These are phyloP conservation scores for Suricata suricatta DNA, from an alignment of 2,113 vertebrate species.

Conservation along the genomic window DNA sequence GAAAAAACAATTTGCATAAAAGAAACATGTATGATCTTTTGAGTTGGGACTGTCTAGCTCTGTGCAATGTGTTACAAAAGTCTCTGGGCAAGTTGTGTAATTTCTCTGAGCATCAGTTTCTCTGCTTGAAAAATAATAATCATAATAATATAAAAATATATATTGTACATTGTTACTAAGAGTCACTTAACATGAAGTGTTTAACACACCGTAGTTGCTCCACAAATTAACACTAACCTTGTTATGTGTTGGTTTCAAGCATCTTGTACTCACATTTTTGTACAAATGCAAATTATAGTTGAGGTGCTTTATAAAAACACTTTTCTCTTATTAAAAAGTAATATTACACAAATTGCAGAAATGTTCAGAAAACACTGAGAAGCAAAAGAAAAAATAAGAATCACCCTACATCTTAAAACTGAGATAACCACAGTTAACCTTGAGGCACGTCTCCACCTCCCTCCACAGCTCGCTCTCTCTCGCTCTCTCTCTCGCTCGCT, in stretches of 20 bases:
- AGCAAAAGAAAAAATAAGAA: background rate
- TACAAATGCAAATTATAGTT: background rate
- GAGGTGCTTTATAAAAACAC: background rate
- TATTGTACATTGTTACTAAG: background rate
- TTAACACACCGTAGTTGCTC: background rate
- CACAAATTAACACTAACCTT: background rate
- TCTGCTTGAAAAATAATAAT: background rate
- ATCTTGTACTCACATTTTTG: background rate
- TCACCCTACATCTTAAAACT: background rate
- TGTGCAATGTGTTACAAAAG: background rate
- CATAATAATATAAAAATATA: background rate
- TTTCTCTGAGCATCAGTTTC: background rate
- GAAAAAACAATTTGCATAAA: background rate
- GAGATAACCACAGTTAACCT: background rate
- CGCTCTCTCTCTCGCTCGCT: background rate
- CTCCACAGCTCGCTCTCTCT: too few relatives aligned
- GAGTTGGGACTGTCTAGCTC: background rate
- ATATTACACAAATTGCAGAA: background rate
- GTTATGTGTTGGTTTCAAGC: background rate
- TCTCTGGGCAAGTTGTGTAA: background rate
- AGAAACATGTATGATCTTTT: background rate
- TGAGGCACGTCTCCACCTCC: too few relatives aligned
- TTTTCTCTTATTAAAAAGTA: background rate
- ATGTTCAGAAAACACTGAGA: background rate
- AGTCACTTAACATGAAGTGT: background rate